A percentile compares a stretch with the other conserved stretches of the same genome.
phyloP scores from a whole-genome alignment of 2,113 vertebrate species.

The Coturnix japonica region DNA sequence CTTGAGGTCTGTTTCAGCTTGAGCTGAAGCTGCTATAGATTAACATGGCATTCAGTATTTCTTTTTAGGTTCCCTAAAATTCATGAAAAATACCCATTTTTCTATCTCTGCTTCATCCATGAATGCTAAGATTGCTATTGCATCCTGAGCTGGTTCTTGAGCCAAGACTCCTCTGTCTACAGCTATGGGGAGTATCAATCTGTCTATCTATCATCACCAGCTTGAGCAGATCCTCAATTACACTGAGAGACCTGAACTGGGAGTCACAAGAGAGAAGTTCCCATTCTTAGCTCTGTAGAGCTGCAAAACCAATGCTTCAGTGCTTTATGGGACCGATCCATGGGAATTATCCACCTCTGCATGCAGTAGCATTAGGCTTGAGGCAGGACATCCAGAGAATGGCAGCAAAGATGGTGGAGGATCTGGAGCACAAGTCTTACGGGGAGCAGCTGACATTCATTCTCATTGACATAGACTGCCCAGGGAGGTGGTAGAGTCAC shows the following conservation, averaged over 20 bases:
- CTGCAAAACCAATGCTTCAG: background rate
- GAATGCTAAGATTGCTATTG: background rate
- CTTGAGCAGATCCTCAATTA: background rate
- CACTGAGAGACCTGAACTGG: background rate
- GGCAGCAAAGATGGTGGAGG: too few species aligned
- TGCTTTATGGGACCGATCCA: background rate
- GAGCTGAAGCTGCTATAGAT: background rate
- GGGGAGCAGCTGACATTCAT: too few species aligned
- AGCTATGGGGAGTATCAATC: fast-evolving
- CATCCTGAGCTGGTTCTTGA: background rate
- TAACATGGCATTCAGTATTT: background rate
- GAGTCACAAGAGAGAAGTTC: background rate
- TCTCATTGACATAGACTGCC: too few species aligned
- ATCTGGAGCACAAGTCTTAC: too few species aligned
- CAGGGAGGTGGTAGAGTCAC: too few species aligned
- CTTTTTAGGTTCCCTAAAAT: constrained; percentile 26
- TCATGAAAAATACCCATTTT: background rate
- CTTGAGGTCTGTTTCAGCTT: constrained; percentile 6
- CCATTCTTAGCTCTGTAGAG: background rate
- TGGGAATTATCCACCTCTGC: background rate
- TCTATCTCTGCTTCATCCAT: background rate
- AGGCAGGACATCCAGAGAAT: background rate
- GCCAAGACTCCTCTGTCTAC: background rate
- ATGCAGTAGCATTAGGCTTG: fast-evolving
- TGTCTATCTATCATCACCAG: background rate